These are phyloP conservation scores for Acipenser oxyrinchus DNA, from an alignment of 2,797 vertebrate genomes.

Conservation along the genomic window DNA sequence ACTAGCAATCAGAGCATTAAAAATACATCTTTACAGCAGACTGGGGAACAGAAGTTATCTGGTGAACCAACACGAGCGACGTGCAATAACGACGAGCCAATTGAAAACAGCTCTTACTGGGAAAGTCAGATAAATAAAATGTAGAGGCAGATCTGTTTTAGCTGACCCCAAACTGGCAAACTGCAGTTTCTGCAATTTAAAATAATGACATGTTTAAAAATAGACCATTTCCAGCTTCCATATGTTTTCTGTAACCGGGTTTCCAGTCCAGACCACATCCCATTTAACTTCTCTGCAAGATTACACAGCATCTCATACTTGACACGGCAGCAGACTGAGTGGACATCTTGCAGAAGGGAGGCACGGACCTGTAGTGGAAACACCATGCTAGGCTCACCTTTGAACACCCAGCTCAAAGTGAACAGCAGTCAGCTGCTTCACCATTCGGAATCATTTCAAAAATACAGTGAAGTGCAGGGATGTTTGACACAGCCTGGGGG, in stretches of 20 bases:
- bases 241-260: slow-evolving; percentile 40
- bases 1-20: slow-evolving; percentile 32
- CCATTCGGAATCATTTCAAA: not conserved
- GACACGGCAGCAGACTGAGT: no score
- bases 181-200: slow-evolving; percentile 53
- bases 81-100: slow-evolving; percentile 33
- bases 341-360: no score
- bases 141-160: slow-evolving; percentile 28
- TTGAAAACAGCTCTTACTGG: slow-evolving; percentile 35
- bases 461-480: not conserved
- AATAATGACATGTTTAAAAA: slow-evolving; percentile 60
- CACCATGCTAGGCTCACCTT: no score
- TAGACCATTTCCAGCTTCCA: slow-evolving; percentile 34
- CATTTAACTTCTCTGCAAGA: slow-evolving; percentile 30
- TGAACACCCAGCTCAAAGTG: not conserved
- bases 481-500: not conserved
- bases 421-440: not conserved
- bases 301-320: no score
- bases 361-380: no score
- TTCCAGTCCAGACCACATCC: slow-evolving; percentile 37
- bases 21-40: slow-evolving; percentile 54
- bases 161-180: slow-evolving; percentile 32
- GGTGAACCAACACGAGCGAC: slow-evolving; percentile 23
- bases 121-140: not conserved
- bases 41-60: slow-evolving; percentile 34